phyloP scores from a whole-genome alignment of 2,888 invertebrate genomes.

The Cylindroiulus punctatus region DNA sequence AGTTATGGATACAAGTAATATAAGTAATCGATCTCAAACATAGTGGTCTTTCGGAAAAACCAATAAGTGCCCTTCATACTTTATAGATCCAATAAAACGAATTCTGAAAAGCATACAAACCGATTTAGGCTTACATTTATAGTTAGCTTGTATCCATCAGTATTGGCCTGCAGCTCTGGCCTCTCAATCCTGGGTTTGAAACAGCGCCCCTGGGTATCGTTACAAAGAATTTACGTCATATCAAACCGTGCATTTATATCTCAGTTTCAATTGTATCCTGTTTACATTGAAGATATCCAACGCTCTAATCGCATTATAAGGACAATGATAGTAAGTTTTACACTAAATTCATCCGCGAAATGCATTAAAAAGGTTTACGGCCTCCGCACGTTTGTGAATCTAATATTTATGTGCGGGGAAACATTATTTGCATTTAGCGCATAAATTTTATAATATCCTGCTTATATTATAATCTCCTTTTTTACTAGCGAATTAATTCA shows the following conservation, averaged over 20 bases:
- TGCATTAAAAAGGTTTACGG: neutral
- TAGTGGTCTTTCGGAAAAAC: conserved; percentile 8
- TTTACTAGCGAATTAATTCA: neutral
- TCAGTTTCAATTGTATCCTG: neutral
- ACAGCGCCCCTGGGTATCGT: neutral
- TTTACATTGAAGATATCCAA: conserved; percentile 28
- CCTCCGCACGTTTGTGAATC: neutral
- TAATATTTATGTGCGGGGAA: conserved; percentile 24
- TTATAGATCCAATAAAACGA: conserved; percentile 3
- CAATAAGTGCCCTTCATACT: neutral
- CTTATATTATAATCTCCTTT: conserved; percentile 14
- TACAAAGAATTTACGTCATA: neutral
- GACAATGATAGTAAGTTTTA: neutral
- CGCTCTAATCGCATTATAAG: conserved; percentile 1
- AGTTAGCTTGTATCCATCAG: neutral
- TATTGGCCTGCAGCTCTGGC: neutral
- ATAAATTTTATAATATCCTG: neutral
- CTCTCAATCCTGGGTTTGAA: neutral
- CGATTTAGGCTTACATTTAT: neutral
- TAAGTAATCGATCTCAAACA: neutral
- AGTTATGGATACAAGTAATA: no score
- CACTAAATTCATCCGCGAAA: neutral
- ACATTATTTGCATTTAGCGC: conserved; percentile 25
- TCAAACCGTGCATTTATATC: neutral
- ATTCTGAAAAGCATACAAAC: conserved; percentile 13